Evolutionary conservation across 1,140 invertebrate genomes (phyloP).

Genomic region (Heliconius himera): DNA sequence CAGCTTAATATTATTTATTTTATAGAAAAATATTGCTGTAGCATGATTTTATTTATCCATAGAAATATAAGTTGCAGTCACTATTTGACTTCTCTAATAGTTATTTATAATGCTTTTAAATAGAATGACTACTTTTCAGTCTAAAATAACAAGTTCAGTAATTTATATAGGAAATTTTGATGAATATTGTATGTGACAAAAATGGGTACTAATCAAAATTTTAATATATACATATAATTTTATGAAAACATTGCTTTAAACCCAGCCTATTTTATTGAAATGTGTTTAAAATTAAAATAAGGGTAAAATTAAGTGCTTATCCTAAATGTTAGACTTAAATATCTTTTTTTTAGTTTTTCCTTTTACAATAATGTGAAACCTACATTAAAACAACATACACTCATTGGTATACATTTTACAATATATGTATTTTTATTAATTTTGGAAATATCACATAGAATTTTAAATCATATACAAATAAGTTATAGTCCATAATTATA

Average conservation of each 20-base stretch:
- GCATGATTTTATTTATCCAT: conserved; percentile 17
- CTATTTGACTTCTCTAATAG: conserved; percentile 23
- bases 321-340: conserved; percentile 1
- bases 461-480: conserved; percentile 26
- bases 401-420: conserved; percentile 22
- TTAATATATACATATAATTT: not conserved
- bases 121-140: conserved; percentile 3
- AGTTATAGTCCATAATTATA: conserved; percentile 13
- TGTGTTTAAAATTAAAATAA: not conserved
- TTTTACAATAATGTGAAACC: conserved; percentile 1
- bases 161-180: not conserved
- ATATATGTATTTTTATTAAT: conserved; percentile 17
- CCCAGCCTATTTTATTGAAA: conserved; percentile 14
- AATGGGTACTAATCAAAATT: not conserved
- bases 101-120: not conserved
- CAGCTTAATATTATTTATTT: conserved; percentile 20
- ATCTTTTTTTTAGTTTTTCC: not conserved
- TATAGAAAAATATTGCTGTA: conserved; percentile 30
- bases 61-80: conserved; percentile 17
- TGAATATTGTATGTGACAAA: not conserved
- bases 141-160: not conserved
- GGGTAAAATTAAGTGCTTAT: not conserved
- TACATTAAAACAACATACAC: conserved; percentile 12
- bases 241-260: conserved; percentile 18
- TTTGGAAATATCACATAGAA: conserved; percentile 27